phyloP scores from a whole-genome alignment of 2,888 invertebrate genomes.

The Elgonia sp. region DNA sequence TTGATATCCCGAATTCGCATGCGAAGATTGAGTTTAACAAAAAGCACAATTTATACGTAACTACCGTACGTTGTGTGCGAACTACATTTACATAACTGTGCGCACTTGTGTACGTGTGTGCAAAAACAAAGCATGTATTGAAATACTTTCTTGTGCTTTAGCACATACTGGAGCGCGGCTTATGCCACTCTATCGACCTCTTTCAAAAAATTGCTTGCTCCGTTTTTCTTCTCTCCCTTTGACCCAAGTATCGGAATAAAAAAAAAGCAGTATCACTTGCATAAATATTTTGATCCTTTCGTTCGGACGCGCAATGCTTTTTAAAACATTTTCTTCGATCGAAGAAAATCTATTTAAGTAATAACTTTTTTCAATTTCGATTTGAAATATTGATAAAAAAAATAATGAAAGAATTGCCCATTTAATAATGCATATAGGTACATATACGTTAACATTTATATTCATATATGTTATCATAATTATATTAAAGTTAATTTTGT shows the following conservation, averaged over 20 bases:
- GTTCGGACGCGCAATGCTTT: slow-evolving; percentile 12
- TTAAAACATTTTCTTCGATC: slow-evolving; percentile 2
- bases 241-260: slow-evolving; percentile 23
- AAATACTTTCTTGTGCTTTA: slow-evolving; percentile 52
- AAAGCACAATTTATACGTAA: slow-evolving; percentile 56
- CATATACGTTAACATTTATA: too few relatives aligned
- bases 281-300: slow-evolving; percentile 46
- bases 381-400: slow-evolving; percentile 13
- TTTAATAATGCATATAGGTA: too few relatives aligned
- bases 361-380: not conserved
- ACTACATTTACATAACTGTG: slow-evolving; percentile 29
- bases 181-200: slow-evolving; percentile 62
- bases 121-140: slow-evolving; percentile 48
- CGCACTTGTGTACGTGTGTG: not conserved
- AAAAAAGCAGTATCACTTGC: slow-evolving; percentile 24
- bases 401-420: too few relatives aligned
- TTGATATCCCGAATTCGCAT: slow-evolving; percentile 54
- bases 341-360: not conserved
- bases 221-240: slow-evolving; percentile 15
- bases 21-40: slow-evolving; percentile 59
- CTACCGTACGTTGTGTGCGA: slow-evolving; percentile 33
- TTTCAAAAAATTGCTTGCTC: slow-evolving; percentile 46
- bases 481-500: too few relatives aligned
- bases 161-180: slow-evolving; percentile 36
- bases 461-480: too few relatives aligned